phyloP scores from a whole-genome alignment of 2,797 vertebrate species.

The Neoniphon sammara region DNA sequence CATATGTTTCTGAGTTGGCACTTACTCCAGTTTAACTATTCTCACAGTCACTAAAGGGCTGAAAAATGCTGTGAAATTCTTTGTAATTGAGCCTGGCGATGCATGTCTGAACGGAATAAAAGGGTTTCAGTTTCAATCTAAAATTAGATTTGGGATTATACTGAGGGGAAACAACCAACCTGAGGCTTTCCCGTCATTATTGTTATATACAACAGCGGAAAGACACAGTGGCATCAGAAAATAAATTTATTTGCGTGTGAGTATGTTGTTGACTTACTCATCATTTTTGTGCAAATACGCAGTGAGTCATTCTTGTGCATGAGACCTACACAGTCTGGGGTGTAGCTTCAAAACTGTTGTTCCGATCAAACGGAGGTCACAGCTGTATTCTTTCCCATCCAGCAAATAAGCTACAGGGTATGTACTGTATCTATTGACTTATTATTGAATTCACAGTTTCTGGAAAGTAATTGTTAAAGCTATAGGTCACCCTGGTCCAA shows the following conservation, averaged over 20 bases:
- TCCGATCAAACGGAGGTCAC: background rate
- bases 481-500: background rate
- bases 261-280: constrained; percentile 16
- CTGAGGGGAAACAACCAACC: constrained; percentile 12
- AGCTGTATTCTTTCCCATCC: constrained; percentile 2
- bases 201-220: constrained; percentile 22
- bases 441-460: background rate
- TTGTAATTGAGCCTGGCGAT: background rate
- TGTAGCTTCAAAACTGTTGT: constrained; percentile 24
- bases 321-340: constrained; percentile 27
- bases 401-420: background rate
- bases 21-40: constrained; percentile 29
- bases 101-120: constrained; percentile 20
- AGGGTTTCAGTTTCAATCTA: constrained; percentile 13
- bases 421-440: background rate
- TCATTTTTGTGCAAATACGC: constrained; percentile 42
- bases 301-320: constrained; percentile 37
- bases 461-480: background rate
- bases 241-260: constrained; percentile 34
- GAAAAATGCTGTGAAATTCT: constrained; percentile 11
- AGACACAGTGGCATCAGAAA: constrained; percentile 35
- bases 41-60: constrained; percentile 14
- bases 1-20: constrained; percentile 20
- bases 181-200: constrained; percentile 17
- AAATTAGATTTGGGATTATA: constrained; percentile 11